These are phyloP conservation scores for Tyrannus savana DNA, from an alignment of 2,113 vertebrate genomes.

Conservation along the genomic window DNA sequence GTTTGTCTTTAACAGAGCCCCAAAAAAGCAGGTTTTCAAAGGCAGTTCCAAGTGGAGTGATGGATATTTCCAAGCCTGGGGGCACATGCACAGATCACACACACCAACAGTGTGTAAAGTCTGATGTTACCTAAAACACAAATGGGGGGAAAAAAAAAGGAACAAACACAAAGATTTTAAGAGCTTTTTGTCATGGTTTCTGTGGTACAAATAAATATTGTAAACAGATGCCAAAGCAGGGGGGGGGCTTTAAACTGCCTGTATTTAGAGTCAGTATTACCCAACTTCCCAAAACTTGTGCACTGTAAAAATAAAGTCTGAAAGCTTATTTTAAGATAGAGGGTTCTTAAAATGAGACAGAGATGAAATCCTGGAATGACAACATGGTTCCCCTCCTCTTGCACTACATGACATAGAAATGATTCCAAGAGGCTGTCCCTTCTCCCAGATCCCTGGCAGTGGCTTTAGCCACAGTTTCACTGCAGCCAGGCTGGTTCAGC, in stretches of 20 bases:
- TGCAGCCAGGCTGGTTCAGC: background rate
- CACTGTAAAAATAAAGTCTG: background rate
- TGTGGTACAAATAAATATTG: background rate
- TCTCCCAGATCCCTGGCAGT: background rate
- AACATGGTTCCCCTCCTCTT: background rate
- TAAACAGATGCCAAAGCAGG: background rate
- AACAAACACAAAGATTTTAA: background rate
- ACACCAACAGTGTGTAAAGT: background rate
- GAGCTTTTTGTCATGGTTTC: background rate
- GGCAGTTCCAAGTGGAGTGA: background rate
- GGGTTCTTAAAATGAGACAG: background rate
- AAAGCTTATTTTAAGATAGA: background rate
- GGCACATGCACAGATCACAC: background rate
- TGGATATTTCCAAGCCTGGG: background rate
- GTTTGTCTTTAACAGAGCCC: background rate
- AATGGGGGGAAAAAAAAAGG: background rate
- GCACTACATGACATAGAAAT: accelerated
- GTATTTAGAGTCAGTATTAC: background rate
- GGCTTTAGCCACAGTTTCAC: background rate
- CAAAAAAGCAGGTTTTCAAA: background rate
- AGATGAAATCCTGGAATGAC: background rate
- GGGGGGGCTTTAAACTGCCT: background rate
- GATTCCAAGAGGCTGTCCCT: background rate
- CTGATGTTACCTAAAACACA: background rate
- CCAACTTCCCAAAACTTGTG: background rate